Percentiles rank a stretch among this genome's conserved stretches.
These are phyloP conservation scores for Cottoperca gobio DNA, from an alignment of 2,797 vertebrate genomes.

Conservation along the genomic window DNA sequence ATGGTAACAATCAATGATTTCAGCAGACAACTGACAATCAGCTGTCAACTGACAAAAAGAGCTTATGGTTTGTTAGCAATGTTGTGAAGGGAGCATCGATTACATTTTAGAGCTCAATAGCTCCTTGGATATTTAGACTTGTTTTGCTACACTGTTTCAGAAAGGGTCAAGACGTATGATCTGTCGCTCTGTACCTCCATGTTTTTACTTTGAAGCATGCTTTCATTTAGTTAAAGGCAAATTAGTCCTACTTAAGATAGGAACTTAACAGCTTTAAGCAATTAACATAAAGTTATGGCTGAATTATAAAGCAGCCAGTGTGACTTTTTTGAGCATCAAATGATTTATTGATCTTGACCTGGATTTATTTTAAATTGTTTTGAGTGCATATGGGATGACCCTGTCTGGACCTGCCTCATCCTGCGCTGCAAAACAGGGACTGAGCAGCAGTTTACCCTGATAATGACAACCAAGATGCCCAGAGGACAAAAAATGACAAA, in stretches of 20 bases:
- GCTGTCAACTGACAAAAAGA: slow-evolving; percentile 4
- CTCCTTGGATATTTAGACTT: not conserved
- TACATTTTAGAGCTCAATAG: not conserved
- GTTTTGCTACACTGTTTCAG: not conserved
- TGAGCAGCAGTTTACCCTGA: slow-evolving; percentile 14
- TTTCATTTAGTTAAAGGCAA: slow-evolving; percentile 7
- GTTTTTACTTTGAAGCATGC: slow-evolving; percentile 4
- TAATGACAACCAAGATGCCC: slow-evolving; percentile 12
- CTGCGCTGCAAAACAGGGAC: slow-evolving; percentile 5
- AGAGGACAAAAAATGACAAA: slow-evolving; percentile 19
- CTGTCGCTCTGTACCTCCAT: not conserved
- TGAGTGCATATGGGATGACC: slow-evolving; percentile 29
- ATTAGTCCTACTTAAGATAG: not conserved
- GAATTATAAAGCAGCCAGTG: not conserved
- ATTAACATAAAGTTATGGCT: not conserved
- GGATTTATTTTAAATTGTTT: slow-evolving; percentile 28
- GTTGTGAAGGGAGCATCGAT: slow-evolving; percentile 5
- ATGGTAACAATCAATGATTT: slow-evolving; percentile 24
- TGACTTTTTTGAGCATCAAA: not conserved
- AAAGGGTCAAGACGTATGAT: not conserved
- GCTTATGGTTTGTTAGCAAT: not conserved
- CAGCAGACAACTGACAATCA: slow-evolving; percentile 16
- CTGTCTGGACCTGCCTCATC: slow-evolving; percentile 8
- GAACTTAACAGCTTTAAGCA: not conserved
- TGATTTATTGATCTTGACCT: slow-evolving; percentile 40